Conservation (phyloP, 64 coral and sea anemone species). For the Platygyra sinensis region DNA sequence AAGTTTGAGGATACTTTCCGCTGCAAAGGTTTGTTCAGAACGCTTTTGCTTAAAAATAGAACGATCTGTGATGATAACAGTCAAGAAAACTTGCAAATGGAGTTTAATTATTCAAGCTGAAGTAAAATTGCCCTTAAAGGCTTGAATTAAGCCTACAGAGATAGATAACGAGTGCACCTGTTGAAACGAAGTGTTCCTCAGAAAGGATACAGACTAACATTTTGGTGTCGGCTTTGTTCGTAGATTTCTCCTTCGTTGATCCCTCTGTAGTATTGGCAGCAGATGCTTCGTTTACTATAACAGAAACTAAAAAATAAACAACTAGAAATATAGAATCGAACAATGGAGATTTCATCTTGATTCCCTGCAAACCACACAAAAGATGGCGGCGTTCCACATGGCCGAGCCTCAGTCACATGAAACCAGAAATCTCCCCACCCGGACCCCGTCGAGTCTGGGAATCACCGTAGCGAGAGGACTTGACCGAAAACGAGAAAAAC, state of each 20-base stretch:
- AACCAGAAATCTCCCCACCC: not conserved
- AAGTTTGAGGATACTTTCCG: conserved; percentile 56
- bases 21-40: conserved; percentile 35
- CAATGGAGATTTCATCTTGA: not conserved
- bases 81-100: not conserved
- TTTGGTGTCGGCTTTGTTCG: not conserved
- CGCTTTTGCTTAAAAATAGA: conserved; percentile 60
- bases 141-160: too few relatives aligned
- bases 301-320: conserved; percentile 5
- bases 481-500: too few relatives aligned
- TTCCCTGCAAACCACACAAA: not conserved
- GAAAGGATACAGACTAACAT: conserved; percentile 32
- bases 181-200: not conserved
- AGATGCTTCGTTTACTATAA: not conserved
- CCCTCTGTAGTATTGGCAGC: not conserved
- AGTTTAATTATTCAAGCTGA: not conserved
- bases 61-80: conserved; percentile 27
- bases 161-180: not conserved
- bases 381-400: conserved; percentile 29
- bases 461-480: not conserved
- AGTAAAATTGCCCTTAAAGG: not conserved
- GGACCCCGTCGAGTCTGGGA: not conserved
- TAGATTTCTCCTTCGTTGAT: not conserved
- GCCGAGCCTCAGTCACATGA: conserved; percentile 11
- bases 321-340: not conserved